Evolutionary conservation across 2,797 vertebrate genomes (phyloP), one percentile per base, ranked within the genome.

Genomic region (Champsocephalus esox): DNA sequence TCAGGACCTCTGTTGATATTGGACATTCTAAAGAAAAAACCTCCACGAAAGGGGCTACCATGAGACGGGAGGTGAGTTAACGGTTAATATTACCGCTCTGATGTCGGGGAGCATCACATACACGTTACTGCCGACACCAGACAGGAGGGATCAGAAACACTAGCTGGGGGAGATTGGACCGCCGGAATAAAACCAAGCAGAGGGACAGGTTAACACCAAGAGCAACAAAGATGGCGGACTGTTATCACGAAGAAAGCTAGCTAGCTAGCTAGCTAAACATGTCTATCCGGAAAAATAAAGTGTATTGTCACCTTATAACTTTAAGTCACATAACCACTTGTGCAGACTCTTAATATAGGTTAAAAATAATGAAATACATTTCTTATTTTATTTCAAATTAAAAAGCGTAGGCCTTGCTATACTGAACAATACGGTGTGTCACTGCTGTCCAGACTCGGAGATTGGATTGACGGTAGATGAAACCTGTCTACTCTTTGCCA

Each of bases 151-250:
- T 38, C 34, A 76, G 86, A 87, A 13, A 82, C 13, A 0, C 7
- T 21, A 1, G 2, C 1, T 0, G 7, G 10, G 0, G 28, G 49
- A 70, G 87, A 87, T 48, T 44, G 61, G 12, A 4, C 59, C 28
- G 1, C 28, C 17, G 4, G 12, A 28, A 14, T 0, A 16, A 64
- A 80, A 0, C 2, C 43, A 21, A 43, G 44, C 2, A 28, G 24
- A 51, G 32, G 1, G 12, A 3, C 19, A 11, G 1, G 2, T 24
- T 2, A 21, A n/a, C 55, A 12, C 3, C 2, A 50, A 11, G 5
- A 8, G 3, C 0, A 81, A 66, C 73, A 81, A 89, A 91, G 75
- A 92, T 88, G 88, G 87, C 86, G 72, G 73, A 19, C 16, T 12
- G 66, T 52, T 11, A 0, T 12, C 3, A 9, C 2, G 3, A 0